These are phyloP conservation scores for Epinephelus coioides DNA, from an alignment of 2,797 vertebrate species.

Conservation along the genomic window DNA sequence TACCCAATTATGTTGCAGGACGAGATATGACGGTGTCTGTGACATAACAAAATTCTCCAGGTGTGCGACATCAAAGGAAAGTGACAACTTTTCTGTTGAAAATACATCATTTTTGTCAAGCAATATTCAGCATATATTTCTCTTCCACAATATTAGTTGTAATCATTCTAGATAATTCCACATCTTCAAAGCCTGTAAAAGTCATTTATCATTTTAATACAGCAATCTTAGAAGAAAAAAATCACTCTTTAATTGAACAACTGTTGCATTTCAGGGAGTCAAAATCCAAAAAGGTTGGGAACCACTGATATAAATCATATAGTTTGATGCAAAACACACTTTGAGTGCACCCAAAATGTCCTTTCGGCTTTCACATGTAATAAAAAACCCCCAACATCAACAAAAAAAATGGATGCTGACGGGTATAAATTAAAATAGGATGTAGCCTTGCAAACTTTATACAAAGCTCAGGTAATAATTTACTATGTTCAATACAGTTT, in stretches of 20 bases:
- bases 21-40: too few species aligned
- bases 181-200: too few species aligned
- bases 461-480: not conserved
- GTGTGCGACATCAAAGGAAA: too few species aligned
- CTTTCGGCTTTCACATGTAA: not conserved
- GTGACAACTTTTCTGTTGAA: too few species aligned
- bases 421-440: not conserved
- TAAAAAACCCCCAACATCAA: not conserved
- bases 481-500: not conserved
- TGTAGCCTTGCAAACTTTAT: not conserved
- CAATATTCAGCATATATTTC: too few species aligned
- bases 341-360: not conserved
- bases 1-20: too few species aligned
- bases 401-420: not conserved
- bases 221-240: not conserved
- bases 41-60: too few species aligned
- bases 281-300: too few species aligned
- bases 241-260: not conserved
- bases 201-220: not conserved
- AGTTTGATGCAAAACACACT: too few species aligned
- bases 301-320: too few species aligned
- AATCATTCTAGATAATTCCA: too few species aligned
- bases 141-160: not conserved
- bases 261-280: not conserved
- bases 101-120: too few species aligned